These are phyloP conservation scores for Molorchus minor DNA, from an alignment of 2,888 invertebrate genomes.

Conservation along the genomic window DNA sequence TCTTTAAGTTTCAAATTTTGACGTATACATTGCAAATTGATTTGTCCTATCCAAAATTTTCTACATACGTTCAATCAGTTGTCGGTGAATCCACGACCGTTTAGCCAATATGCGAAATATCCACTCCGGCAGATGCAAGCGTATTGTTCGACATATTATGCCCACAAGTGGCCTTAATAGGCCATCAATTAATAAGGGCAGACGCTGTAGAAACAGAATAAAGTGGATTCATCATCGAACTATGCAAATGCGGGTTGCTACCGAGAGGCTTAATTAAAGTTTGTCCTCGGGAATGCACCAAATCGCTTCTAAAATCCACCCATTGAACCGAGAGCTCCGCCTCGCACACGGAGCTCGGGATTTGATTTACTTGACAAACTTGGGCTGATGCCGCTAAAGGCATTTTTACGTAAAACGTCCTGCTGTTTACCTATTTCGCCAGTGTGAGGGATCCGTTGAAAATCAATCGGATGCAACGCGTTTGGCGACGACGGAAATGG, in stretches of 20 bases:
- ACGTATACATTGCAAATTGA: too few species aligned
- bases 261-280: constrained; percentile 38
- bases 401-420: neutral
- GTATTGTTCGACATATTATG: neutral
- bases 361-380: constrained; percentile 13
- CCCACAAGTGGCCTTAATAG: constrained; percentile 12
- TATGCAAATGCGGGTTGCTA: constrained; percentile 40
- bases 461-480: too few species aligned
- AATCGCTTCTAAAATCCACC: constrained; percentile 19
- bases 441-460: too few species aligned
- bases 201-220: constrained; percentile 1
- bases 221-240: constrained; percentile 37
- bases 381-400: neutral
- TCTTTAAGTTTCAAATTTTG: too few species aligned
- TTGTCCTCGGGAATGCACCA: constrained; percentile 36
- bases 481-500: too few species aligned
- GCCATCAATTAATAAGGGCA: constrained; percentile 36
- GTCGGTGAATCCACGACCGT: neutral
- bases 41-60: too few species aligned
- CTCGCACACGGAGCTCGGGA: neutral
- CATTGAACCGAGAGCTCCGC: constrained; percentile 3
- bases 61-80: too few species aligned
- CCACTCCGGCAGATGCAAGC: neutral
- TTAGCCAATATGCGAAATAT: neutral
- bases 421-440: neutral